Evolutionary conservation across 2,888 invertebrate genomes (phyloP).

Genomic region (Heliconius hortense): DNA sequence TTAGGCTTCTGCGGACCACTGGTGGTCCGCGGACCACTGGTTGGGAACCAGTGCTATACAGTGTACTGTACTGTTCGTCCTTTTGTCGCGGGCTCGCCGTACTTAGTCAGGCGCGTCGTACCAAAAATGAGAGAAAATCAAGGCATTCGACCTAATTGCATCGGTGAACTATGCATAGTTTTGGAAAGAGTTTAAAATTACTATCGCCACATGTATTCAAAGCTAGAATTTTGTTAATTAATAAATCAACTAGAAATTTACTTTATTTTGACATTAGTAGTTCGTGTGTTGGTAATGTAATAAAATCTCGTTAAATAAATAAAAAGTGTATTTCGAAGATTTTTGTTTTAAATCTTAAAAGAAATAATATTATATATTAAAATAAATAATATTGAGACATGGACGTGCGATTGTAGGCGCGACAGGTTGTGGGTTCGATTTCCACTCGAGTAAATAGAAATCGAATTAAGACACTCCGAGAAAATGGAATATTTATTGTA

Average conservation of each 20-base stretch:
- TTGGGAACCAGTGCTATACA: slow-evolving; percentile 27
- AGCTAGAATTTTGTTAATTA: background rate
- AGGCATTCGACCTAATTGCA: slow-evolving; percentile 43
- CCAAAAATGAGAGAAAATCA: slow-evolving; percentile 43
- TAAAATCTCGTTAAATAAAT: background rate
- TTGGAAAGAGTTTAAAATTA: slow-evolving; percentile 34
- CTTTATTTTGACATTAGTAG: background rate
- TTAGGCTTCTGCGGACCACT: no score
- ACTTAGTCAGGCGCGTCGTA: slow-evolving; percentile 35
- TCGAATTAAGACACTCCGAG: no score
- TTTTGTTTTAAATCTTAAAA: no score
- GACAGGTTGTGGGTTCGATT: no score
- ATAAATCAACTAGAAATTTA: background rate
- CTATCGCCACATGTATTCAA: background rate
- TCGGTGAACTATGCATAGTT: slow-evolving; percentile 40
- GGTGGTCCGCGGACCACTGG: no score
- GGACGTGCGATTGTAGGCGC: no score
- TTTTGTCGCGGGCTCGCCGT: slow-evolving; percentile 39
- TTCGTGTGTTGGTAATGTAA: background rate
- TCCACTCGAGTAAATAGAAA: no score
- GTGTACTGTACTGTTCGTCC: slow-evolving; percentile 36
- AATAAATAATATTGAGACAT: no score
- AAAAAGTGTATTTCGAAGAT: no score
- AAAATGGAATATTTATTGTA: no score
- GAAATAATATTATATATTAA: no score